These are phyloP conservation scores for Sitobion miscanthi DNA, from an alignment of 1,140 invertebrate genomes.

Conservation along the genomic window DNA sequence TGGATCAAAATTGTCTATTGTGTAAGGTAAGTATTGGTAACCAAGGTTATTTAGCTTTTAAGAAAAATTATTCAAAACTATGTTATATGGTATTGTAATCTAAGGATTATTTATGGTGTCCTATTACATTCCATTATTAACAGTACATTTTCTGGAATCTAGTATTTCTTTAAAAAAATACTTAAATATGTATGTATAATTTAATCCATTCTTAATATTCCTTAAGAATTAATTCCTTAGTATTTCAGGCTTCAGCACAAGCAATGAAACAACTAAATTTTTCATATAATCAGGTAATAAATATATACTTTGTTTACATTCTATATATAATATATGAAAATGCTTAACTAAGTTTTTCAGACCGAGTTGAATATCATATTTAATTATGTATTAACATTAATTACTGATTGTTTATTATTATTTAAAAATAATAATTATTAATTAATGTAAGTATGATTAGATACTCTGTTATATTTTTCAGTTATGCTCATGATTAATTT, in stretches of 20 bases:
- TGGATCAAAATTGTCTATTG: not conserved
- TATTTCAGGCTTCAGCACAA: not conserved
- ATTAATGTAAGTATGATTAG: constrained; percentile 17
- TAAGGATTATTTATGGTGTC: not conserved
- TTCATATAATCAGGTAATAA: not conserved
- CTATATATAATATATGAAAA: not conserved
- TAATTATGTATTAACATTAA: constrained; percentile 16
- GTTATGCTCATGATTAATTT: not conserved
- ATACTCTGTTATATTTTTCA: not conserved
- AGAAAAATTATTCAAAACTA: constrained; percentile 17
- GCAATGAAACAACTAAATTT: not conserved
- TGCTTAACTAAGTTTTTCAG: not conserved
- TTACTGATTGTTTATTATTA: not conserved
- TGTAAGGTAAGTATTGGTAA: constrained; percentile 54
- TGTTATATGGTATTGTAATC: not conserved
- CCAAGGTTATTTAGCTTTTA: constrained; percentile 37
- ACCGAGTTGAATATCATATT: not conserved
- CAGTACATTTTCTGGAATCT: not conserved
- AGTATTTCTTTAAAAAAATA: not conserved
- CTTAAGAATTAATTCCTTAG: not conserved
- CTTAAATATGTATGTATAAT: not conserved
- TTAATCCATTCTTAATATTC: not conserved
- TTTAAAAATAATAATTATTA: constrained; percentile 20
- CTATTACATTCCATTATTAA: constrained; percentile 12
- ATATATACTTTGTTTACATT: not conserved